These are phyloP conservation scores for Oegoconia quadripuncta DNA, from an alignment of 2,888 invertebrate species.

Conservation along the genomic window DNA sequence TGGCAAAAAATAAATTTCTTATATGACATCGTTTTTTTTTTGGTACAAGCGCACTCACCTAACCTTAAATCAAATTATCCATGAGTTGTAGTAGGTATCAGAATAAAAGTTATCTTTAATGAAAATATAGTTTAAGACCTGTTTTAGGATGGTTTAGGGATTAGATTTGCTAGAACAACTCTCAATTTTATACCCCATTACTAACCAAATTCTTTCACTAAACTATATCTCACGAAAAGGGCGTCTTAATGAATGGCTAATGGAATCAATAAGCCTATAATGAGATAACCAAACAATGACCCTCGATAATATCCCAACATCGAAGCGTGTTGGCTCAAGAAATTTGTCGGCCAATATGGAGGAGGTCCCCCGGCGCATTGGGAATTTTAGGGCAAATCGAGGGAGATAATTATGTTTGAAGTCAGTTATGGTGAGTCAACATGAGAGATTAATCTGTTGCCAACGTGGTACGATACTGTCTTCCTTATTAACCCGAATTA, in stretches of 20 bases:
- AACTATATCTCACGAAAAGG: conserved; percentile 13
- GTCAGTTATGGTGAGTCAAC: conserved; percentile 75
- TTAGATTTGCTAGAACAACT: too few relatives aligned
- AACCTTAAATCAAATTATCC: too few relatives aligned
- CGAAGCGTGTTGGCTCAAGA: conserved; percentile 71
- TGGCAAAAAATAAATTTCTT: too few relatives aligned
- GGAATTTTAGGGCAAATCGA: conserved; percentile 74
- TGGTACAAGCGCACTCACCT: too few relatives aligned
- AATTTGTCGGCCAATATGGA: conserved; percentile 48
- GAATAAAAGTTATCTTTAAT: too few relatives aligned
- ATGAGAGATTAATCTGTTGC: conserved; percentile 45
- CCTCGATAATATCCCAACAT: conserved; percentile 61
- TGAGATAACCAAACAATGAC: conserved; percentile 75
- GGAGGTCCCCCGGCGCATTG: conserved; percentile 61
- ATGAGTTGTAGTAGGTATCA: too few relatives aligned
- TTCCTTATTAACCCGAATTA: too few relatives aligned
- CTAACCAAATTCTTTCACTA: not conserved
- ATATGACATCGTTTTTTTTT: too few relatives aligned
- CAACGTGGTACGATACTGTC: not conserved
- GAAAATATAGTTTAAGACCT: too few relatives aligned
- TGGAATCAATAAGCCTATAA: conserved; percentile 72
- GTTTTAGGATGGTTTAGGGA: too few relatives aligned
- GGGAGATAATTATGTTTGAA: conserved; percentile 78
- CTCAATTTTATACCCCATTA: too few relatives aligned
- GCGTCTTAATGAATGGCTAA: conserved; percentile 49